Evolutionary conservation across 2,113 vertebrate genomes (phyloP), one percentile per base, ranked within the genome.

Genomic region (Hydrolagus affinis): DNA sequence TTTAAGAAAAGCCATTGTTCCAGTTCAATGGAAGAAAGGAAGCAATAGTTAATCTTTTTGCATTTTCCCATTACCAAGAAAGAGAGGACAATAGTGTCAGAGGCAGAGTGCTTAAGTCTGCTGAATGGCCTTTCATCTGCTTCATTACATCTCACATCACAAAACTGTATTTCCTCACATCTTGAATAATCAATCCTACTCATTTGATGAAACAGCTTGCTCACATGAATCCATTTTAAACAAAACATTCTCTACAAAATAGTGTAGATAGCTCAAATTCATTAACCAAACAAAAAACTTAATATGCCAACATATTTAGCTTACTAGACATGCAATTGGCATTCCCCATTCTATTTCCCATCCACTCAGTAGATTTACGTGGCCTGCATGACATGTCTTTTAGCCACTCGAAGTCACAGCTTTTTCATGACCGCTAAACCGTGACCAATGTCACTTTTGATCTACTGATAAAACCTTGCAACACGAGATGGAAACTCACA

Each of bases 1-100:
- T 57, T 71, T 91, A 90, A 88, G 86, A 87, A 92, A 89, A 92
- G 28, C 86, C 44, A 70, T 68, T 76, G 77, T 85, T 90, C 3
- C 25, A 87, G 89, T 85, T 92, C 89, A 93, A 66, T 90, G 87
- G 91, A 92, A 88, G 90, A 91, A 89, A 89, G 90, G 90, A 93
- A 92, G 89, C 92, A 89, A 87, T 73, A 85, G 30, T 87, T 93
- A 93, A 93, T 94, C 88, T 76, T 86, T 71, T 28, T 85, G 89
- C 87, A 85, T 89, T 90, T 87, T 91, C 88, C 89, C 89, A 90
- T 89, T 93, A 91, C 90, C 91, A 91, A 93, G 80, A 90, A 75
- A 90, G 90, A 92, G 91, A 89, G 91, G 91, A 90, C 89, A 90
- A 90, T 91, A 89, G 89, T 90, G 93, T 89, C 90, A 86, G 88